Conservation (phyloP, 2,888 invertebrate species). For the Gymnoscelis rufifasciata region DNA sequence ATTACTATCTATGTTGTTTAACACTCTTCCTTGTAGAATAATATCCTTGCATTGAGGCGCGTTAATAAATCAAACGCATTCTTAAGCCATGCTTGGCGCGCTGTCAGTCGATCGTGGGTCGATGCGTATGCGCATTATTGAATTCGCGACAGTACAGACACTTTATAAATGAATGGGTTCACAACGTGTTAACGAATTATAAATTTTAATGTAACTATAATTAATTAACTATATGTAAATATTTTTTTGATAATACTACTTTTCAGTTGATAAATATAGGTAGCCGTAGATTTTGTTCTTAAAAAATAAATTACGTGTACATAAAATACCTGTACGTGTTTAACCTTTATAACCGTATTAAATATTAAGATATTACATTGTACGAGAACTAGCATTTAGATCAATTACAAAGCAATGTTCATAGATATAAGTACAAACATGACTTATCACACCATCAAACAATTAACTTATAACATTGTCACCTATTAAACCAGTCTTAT, state of each 20-base stretch:
- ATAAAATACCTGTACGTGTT: no score
- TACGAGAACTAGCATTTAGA: no score
- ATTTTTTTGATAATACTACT: neutral
- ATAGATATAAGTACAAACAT: neutral
- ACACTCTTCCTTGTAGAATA: neutral
- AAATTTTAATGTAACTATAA: no score
- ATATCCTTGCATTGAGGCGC: neutral
- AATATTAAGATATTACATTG: no score
- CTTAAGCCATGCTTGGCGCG: constrained; percentile 29
- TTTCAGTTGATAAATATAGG: no score
- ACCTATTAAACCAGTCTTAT: constrained; percentile 15
- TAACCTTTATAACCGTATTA: no score
- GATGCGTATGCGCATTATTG: constrained; percentile 52
- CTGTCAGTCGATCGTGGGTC: constrained; percentile 42
- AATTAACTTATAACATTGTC: constrained; percentile 10
- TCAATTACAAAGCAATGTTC: no score
- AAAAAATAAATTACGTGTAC: no score
- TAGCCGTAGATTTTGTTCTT: no score
- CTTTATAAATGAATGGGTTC: constrained; percentile 42
- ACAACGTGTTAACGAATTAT: no score
- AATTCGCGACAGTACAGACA: constrained; percentile 52
- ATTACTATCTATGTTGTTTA: no score
- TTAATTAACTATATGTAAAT: neutral
- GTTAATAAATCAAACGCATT: constrained; percentile 34
- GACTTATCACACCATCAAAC: neutral